Evolutionary conservation across 2,888 invertebrate genomes (phyloP).

Genomic region (Shargacucullia verbasci): DNA sequence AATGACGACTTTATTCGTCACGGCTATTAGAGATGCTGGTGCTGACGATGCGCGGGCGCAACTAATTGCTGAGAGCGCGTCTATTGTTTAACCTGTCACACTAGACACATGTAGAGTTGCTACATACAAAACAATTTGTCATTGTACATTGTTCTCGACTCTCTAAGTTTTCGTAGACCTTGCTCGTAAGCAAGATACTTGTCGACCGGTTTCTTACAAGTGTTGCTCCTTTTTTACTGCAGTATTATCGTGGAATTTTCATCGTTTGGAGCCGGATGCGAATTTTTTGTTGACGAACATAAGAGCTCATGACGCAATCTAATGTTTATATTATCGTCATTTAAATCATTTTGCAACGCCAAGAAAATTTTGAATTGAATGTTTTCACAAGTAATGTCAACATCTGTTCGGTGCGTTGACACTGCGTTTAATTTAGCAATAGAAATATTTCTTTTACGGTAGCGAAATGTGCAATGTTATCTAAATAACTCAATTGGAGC

Average conservation of each 20-base stretch:
- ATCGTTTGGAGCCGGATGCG: conserved; percentile 79
- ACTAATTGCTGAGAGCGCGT: conserved; percentile 67
- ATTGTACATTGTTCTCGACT: conserved; percentile 74
- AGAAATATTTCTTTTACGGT: conserved; percentile 30
- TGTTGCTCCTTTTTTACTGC: conserved; percentile 67
- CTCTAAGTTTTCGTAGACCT: conserved; percentile 71
- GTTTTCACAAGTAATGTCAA: conserved; percentile 42
- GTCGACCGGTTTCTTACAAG: conserved; percentile 60
- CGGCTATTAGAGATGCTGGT: conserved; percentile 63
- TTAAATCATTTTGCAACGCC: conserved; percentile 64
- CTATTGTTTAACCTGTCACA: conserved; percentile 75
- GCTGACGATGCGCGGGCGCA: conserved; percentile 69
- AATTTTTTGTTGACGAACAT: conserved; percentile 73
- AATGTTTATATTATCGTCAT: conserved; percentile 73
- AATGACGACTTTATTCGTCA: conserved; percentile 63
- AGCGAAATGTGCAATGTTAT: conserved; percentile 38
- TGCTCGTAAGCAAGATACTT: conserved; percentile 62
- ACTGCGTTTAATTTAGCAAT: conserved; percentile 42
- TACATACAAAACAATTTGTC: conserved; percentile 71
- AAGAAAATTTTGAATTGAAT: conserved; percentile 52
- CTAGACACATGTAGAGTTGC: conserved; percentile 70
- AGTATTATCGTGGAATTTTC: conserved; percentile 70
- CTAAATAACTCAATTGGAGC: conserved; percentile 59
- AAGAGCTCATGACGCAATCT: conserved; percentile 75
- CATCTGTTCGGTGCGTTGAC: conserved; percentile 23